Evolutionary conservation across 2,797 vertebrate genomes (phyloP), one percentile per base, ranked within the genome.

Genomic region (Rachycentron canadum): DNA sequence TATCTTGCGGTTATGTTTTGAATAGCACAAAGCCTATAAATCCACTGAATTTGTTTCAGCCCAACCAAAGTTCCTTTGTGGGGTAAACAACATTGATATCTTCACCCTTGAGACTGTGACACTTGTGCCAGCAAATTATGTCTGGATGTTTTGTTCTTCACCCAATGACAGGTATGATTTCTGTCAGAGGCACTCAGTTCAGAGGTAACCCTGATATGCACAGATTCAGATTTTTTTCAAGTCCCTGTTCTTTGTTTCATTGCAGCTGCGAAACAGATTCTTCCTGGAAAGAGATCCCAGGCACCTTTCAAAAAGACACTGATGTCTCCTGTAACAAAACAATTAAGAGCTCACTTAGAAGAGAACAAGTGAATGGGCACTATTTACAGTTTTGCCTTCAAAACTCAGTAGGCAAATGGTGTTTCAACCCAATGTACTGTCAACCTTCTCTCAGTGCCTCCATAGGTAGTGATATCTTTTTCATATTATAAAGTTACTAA

Each of bases 331-430:
- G 96, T 57, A 89, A 88, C 0, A 96, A 95, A 94, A 82, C 59
- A 14, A 91, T 96, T 7, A 90, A 57, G 52, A 96, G 94, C 53
- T 88, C 78, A 14, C 73, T 96, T 61, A 72, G 78, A 9, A 58
- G 0, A 14, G 9, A 60, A 0, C 32, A 1, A 2, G 36, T 45
- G 73, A 21, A 81, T 19, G 32, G 85, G 32, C 23, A 73, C 13
- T 65, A 76, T 10, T 81, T 92, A 67, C 93, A 79, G 83, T 97
- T 97, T 79, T 98, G 97, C 74, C 88, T 97, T 2, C 86, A 71
- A 25, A 98, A 96, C 86, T 86, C 90, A 0, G 50, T 69, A 7
- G 85, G 73, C 7, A 57, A 25, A 19, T 75, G 78, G 78, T 95
- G 94, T 58, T 13, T 78, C 9, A 0, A 2, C 0, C 0, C 5